These are phyloP conservation scores for Porites rus DNA, from an alignment of 92 coral and sea anemone genomes.

Conservation along the genomic window DNA sequence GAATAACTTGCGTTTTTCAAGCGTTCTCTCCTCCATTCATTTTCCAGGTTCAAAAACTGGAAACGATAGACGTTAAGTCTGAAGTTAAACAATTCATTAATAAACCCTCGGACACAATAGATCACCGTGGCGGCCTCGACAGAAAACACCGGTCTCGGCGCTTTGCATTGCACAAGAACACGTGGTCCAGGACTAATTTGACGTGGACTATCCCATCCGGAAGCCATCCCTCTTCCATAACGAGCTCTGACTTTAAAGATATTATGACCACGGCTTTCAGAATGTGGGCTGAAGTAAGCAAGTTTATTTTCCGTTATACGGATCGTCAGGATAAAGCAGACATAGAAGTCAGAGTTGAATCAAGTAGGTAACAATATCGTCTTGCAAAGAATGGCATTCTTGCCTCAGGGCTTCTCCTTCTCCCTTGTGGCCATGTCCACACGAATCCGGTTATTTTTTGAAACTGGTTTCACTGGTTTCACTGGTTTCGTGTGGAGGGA, in stretches of 20 bases:
- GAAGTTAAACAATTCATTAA: too few relatives aligned
- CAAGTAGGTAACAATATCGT: conserved; percentile 43
- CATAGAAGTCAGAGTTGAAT: conserved; percentile 44
- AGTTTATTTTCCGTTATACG: conserved; percentile 39
- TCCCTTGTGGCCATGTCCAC: too few relatives aligned
- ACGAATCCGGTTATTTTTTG: too few relatives aligned
- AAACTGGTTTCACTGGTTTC: too few relatives aligned
- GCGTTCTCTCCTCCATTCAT: background rate
- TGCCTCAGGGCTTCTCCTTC: too few relatives aligned
- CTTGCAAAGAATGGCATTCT: too few relatives aligned
- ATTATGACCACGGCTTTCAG: conserved; percentile 56
- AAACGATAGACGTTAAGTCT: too few relatives aligned
- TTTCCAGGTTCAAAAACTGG: background rate
- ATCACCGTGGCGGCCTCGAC: background rate
- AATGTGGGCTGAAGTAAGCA: conserved; percentile 65
- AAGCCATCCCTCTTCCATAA: conserved; percentile 27
- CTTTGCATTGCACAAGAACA: too few relatives aligned
- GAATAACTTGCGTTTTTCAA: background rate
- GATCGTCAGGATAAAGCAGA: conserved; percentile 20
- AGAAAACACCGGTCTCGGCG: too few relatives aligned
- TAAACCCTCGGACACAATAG: background rate
- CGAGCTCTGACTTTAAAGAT: conserved; percentile 1
- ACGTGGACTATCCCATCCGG: conserved; percentile 58
- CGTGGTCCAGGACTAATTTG: conserved; percentile 39
- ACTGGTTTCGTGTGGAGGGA: too few relatives aligned